Base-by-base conservation (phyloP, 2,888 invertebrate genomes). In the Ophion costatus region DNA sequence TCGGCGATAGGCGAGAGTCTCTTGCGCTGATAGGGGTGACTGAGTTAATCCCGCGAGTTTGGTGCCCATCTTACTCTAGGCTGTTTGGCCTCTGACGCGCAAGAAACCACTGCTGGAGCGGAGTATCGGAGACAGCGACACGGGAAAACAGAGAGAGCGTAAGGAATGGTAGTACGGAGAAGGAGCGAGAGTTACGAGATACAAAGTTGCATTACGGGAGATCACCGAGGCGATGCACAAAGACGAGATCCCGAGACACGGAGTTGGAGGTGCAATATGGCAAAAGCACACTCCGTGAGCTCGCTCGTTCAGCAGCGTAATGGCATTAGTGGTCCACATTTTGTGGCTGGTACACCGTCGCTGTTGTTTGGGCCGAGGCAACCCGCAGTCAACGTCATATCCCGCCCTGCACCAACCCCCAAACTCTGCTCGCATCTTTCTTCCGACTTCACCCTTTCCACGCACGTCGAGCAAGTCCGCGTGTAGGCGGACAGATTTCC, bases 291-390 rank as follows among this genome's bases (percentile, higher is more conserved):
- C 74, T 59, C 10, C 51, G 64, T 56, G 33, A 81, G 63, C 84
- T 67, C 42, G 73, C 82, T 79, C 75, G 75, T 82, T 82, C 63
- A 69, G 14, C 61, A 61, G 82, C 80, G 81, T 88, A 88, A 88
- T 88, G 82, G 84, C 78, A 87, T 88, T 86, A 87, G 87, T 80
- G 88, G 86, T 79, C 85, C 83, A 81, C 87, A 83, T 87, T 85
- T 88, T 87, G 87, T 83, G 82, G 83, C 77, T 77, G 81, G 83
- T 84, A 42, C 84, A 69, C 85, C 79, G 79, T 86, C 78, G 70
- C 82, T 56, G 76, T 74, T 76, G 56, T 81, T 69, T 80, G 70
- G 69, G 56, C 73, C 78, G 24, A 66, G 45, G 24, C 59, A 75
- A 71, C 56, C 71, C 63, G 57, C 77, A 63, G 73, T 64, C 57